Percentiles rank a stretch among this genome's conserved stretches.
Conservation (phyloP, 2,797 vertebrate genomes). For the Schizopygopsis malacanthus region DNA sequence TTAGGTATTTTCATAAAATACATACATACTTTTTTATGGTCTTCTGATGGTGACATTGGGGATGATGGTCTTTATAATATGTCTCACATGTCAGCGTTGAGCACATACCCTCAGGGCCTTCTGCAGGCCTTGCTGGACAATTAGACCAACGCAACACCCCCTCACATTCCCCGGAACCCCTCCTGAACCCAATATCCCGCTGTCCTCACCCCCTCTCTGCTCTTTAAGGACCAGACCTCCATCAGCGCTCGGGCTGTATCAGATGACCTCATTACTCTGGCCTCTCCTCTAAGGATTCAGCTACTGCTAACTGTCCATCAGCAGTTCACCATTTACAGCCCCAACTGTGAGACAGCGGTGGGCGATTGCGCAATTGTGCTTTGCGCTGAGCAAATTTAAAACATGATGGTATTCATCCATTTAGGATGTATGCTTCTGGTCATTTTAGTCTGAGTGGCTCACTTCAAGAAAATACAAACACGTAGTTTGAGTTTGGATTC, state of each 20-base stretch:
- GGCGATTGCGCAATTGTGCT: neutral
- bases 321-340: slow-evolving; percentile 41
- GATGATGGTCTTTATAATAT: slow-evolving; percentile 21
- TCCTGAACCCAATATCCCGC: neutral
- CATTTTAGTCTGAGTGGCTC: neutral
- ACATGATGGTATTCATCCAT: slow-evolving; percentile 6
- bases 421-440: neutral
- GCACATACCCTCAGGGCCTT: slow-evolving; percentile 19
- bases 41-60: neutral
- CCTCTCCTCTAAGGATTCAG: slow-evolving; percentile 42
- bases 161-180: neutral
- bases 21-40: neutral
- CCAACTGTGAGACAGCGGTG: neutral
- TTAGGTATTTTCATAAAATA: neutral
- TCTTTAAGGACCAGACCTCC: slow-evolving; percentile 46
- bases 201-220: slow-evolving; percentile 12
- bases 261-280: slow-evolving; percentile 58
- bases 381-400: neutral
- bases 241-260: slow-evolving; percentile 52
- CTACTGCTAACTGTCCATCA: slow-evolving; percentile 57
- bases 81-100: slow-evolving; percentile 4
- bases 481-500: neutral
- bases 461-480: slow-evolving; percentile 14
- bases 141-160: slow-evolving; percentile 9
- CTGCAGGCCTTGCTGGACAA: slow-evolving; percentile 6